phyloP scores from a whole-genome alignment of 2,113 vertebrate species.

The Scopus umbretta region DNA sequence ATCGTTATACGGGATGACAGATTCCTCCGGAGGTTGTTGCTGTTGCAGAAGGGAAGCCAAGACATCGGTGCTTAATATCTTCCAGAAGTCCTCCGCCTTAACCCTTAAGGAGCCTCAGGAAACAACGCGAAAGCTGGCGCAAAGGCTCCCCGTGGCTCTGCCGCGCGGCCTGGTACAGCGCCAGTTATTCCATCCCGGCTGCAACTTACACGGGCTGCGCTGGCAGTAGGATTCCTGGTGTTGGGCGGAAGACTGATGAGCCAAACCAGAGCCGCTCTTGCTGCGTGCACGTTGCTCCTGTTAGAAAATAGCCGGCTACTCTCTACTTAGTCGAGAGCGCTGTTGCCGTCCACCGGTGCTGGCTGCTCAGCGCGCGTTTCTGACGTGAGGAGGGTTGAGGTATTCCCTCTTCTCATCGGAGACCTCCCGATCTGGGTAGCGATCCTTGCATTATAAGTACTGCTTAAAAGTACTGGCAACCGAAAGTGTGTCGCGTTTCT shows the following conservation, averaged over 20 bases:
- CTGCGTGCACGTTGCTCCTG: fast-evolving
- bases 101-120: not conserved
- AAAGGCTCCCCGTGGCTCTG: not conserved
- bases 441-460: not conserved
- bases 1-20: not conserved
- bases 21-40: slow-evolving; percentile 45
- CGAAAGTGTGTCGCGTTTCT: fast-evolving
- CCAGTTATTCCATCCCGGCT: not conserved
- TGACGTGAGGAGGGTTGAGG: not conserved
- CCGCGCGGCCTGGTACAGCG: not conserved
- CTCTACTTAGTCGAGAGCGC: not conserved
- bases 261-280: not conserved
- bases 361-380: fast-evolving
- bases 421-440: fast-evolving
- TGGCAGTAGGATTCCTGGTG: not conserved
- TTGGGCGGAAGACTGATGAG: not conserved
- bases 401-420: not conserved
- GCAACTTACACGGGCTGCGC: fast-evolving
- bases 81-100: slow-evolving; percentile 25
- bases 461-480: not conserved
- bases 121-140: fast-evolving
- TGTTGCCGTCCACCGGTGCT: not conserved
- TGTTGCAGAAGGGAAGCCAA: slow-evolving; percentile 38
- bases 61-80: slow-evolving; percentile 23
- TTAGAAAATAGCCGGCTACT: not conserved